phyloP scores from a whole-genome alignment of 2,113 vertebrate genomes.

The Dinomys branickii region DNA sequence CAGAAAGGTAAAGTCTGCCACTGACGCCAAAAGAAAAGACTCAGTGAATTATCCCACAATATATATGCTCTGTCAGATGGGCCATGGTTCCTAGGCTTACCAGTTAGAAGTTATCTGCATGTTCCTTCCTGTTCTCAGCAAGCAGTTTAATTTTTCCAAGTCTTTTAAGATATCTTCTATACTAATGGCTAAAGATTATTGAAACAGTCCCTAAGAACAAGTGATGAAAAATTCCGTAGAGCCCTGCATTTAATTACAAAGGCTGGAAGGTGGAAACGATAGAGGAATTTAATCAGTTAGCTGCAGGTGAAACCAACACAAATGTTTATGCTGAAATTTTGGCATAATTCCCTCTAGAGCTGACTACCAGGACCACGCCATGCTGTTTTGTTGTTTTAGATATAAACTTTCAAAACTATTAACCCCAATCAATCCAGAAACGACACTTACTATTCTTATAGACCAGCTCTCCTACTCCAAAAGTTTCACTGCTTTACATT shows the following conservation, averaged over 20 bases:
- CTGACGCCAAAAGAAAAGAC: background rate
- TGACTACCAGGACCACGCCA: background rate
- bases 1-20: background rate
- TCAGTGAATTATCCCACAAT: background rate
- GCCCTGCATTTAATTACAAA: background rate
- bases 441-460: background rate
- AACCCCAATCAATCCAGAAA: background rate
- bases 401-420: background rate
- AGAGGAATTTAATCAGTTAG: background rate
- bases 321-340: background rate
- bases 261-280: background rate
- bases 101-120: background rate
- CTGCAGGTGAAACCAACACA: background rate
- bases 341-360: background rate
- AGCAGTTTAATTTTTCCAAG: background rate
- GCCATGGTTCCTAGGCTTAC: background rate
- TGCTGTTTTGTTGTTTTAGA: background rate
- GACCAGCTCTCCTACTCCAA: background rate
- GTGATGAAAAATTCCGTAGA: background rate
- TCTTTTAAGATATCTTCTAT: background rate
- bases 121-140: background rate
- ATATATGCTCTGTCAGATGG: accelerated
- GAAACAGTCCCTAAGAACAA: background rate
- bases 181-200: background rate
- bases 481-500: background rate